These are phyloP conservation scores for Caenorhabditis sulstoni DNA, from an alignment of 2,888 invertebrate genomes.

Conservation along the genomic window DNA sequence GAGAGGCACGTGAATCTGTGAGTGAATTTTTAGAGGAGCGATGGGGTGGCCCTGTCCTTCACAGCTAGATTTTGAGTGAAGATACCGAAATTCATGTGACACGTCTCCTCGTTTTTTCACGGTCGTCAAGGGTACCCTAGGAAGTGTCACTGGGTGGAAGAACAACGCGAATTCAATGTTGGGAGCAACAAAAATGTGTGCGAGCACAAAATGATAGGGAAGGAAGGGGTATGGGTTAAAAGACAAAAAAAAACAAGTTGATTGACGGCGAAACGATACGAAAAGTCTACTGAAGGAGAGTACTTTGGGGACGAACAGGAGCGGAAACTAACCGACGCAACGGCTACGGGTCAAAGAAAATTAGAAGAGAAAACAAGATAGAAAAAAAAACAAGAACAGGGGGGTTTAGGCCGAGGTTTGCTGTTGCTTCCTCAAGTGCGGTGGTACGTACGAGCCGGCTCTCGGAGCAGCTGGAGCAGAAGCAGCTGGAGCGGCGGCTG, in stretches of 20 bases:
- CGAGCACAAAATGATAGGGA: too few species aligned
- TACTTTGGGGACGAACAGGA: constrained; percentile 22
- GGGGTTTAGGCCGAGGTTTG: background rate
- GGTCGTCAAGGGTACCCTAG: constrained; percentile 1
- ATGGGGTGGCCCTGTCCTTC: background rate
- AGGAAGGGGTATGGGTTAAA: constrained; percentile 6
- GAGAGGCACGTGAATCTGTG: background rate
- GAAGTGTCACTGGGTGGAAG: constrained; percentile 6
- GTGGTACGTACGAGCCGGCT: constrained; percentile 69
- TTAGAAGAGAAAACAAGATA: constrained; percentile 8
- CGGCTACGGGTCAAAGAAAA: constrained; percentile 19
- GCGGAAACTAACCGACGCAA: constrained; percentile 8
- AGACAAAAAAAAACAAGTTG: constrained; percentile 1
- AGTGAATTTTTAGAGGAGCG: too few species aligned
- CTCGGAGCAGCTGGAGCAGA: constrained; percentile 38
- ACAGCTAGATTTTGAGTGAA: constrained; percentile 19
- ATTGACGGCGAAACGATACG: constrained; percentile 26
- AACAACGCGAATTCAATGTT: background rate
- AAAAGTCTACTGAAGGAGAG: constrained; percentile 3
- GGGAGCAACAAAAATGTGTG: background rate
- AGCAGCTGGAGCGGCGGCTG: constrained; percentile 22
- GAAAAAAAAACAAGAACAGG: constrained; percentile 5
- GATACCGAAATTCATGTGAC: constrained; percentile 12
- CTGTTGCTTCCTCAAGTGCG: constrained; percentile 66
- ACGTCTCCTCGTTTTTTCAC: background rate